Conservation (phyloP, 2,797 vertebrate genomes). For the Dermochelys coriacea region DNA sequence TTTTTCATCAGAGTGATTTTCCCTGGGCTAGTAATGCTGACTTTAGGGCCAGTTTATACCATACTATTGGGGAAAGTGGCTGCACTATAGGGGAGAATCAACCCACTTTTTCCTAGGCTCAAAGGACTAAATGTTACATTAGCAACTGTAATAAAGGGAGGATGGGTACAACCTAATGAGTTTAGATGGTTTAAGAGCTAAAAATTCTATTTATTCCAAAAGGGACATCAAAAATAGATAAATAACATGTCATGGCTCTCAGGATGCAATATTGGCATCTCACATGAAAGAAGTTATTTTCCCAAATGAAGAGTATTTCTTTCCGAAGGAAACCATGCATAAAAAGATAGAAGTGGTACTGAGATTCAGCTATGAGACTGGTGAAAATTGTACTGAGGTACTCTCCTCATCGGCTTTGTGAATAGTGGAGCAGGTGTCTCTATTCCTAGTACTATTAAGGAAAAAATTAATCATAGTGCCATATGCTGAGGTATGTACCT, state of each 20-base stretch:
- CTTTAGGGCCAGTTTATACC: no score
- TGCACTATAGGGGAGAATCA: neutral
- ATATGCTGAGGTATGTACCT: no score
- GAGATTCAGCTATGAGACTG: rapidly evolving
- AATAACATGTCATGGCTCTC: neutral
- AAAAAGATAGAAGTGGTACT: neutral
- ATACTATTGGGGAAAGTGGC: neutral
- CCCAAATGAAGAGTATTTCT: neutral
- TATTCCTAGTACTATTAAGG: rapidly evolving
- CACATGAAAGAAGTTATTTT: neutral
- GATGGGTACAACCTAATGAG: neutral
- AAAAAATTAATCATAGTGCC: neutral
- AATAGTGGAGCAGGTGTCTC: neutral
- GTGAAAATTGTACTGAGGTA: neutral
- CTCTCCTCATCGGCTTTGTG: neutral
- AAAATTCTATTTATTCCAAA: neutral
- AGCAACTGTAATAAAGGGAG: neutral
- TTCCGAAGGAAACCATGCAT: neutral
- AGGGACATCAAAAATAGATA: neutral
- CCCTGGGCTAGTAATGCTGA: neutral
- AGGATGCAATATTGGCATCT: neutral
- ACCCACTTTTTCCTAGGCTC: neutral
- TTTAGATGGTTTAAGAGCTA: neutral
- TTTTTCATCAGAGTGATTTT: neutral
- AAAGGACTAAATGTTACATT: neutral